Conservation (phyloP, 1,140 invertebrate species). For the Ctenoplectra terminalis region DNA sequence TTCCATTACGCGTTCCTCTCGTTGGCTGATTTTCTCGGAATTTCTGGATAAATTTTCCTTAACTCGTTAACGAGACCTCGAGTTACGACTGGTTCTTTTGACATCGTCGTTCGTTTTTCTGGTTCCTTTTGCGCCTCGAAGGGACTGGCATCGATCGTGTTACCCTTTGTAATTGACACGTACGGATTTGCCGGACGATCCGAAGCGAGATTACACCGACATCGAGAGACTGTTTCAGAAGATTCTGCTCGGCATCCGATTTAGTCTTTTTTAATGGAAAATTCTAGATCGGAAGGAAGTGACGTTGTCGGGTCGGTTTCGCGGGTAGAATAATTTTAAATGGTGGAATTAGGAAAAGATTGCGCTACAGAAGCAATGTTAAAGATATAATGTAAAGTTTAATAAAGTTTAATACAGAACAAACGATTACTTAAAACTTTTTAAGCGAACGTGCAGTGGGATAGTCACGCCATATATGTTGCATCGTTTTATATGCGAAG, state of each 20-base stretch:
- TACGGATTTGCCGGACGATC: constrained; percentile 22
- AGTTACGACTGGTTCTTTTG: constrained; percentile 43
- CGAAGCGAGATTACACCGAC: constrained; percentile 16
- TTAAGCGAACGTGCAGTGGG: no score
- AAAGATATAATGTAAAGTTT: background rate
- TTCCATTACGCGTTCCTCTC: background rate
- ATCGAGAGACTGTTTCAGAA: background rate
- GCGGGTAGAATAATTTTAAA: background rate
- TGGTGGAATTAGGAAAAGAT: background rate
- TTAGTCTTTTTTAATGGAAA: constrained; percentile 8
- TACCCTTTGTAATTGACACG: constrained; percentile 35
- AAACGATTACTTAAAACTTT: no score
- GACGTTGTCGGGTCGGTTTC: background rate
- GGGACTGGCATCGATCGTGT: constrained; percentile 21
- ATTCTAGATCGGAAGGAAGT: background rate
- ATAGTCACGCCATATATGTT: no score
- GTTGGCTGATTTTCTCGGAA: background rate
- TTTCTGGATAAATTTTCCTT: constrained; percentile 49
- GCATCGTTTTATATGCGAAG: no score
- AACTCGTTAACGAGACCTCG: constrained; percentile 50
- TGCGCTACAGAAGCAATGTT: background rate
- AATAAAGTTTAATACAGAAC: no score
- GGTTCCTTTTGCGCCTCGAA: constrained; percentile 24
- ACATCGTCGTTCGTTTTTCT: background rate
- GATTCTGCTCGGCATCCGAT: background rate